Conservation (phyloP, 35 echinoderm and acorn worm species). For the Holothuria glaberrima region DNA sequence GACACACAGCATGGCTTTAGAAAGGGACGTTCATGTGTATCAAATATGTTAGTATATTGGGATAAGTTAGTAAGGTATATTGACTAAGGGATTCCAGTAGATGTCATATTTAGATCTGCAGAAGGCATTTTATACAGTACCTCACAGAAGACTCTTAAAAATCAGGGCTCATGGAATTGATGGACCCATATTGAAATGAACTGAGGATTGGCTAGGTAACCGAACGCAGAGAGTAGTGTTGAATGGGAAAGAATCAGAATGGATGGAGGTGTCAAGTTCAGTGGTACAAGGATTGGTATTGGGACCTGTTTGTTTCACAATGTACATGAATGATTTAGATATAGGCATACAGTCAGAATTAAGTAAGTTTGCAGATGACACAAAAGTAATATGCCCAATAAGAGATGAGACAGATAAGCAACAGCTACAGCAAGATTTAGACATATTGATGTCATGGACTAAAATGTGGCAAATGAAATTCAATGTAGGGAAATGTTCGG, state of each 20-base stretch:
- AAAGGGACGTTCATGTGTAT: not conserved
- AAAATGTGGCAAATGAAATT: slow-evolving; percentile 11
- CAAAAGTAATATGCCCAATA: not conserved
- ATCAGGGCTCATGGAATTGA: too few relatives aligned
- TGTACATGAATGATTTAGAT: slow-evolving; percentile 6
- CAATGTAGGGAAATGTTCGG: not conserved
- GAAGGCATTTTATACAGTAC: not conserved
- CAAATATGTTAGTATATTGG: not conserved
- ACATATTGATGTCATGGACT: not conserved
- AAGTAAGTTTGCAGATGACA: slow-evolving; percentile 4
- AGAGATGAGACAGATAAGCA: not conserved
- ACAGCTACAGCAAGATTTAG: slow-evolving; percentile 13
- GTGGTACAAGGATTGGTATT: not conserved
- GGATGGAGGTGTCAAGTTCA: not conserved
- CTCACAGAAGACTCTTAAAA: not conserved
- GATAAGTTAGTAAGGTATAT: not conserved
- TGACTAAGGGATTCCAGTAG: not conserved
- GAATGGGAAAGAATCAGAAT: not conserved
- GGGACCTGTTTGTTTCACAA: not conserved
- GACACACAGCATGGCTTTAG: slow-evolving; percentile 25
- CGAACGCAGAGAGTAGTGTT: too few relatives aligned
- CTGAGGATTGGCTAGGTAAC: too few relatives aligned
- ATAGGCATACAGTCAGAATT: not conserved
- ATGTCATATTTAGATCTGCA: not conserved
- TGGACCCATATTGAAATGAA: not conserved